Evolutionary conservation across 2,113 vertebrate genomes (phyloP).

Genomic region (Eurystomus gularis): DNA sequence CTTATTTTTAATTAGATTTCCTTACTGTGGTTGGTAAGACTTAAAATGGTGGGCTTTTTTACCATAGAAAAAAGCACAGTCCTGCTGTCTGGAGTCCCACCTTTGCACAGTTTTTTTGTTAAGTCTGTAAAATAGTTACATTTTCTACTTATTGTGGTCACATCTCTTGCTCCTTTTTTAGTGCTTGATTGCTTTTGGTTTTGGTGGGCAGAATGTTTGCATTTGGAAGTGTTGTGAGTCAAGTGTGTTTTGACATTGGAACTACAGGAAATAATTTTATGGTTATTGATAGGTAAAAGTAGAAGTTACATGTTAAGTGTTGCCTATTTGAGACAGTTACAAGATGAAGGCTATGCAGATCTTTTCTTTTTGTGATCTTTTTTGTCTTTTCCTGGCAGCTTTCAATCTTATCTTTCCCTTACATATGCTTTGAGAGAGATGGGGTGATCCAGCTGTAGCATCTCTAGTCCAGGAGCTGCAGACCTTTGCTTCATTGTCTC

Average conservation of each 20-base stretch:
- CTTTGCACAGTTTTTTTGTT: background rate
- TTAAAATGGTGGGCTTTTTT: background rate
- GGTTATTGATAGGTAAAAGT: background rate
- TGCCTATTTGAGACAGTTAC: background rate
- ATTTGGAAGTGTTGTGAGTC: background rate
- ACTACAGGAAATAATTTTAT: background rate
- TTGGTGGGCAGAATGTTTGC: background rate
- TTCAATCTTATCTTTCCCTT: background rate
- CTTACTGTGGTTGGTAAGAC: background rate
- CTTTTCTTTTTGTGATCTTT: background rate
- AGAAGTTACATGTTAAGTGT: background rate
- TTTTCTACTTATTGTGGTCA: background rate
- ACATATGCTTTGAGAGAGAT: background rate
- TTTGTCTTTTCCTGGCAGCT: background rate
- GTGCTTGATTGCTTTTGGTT: fast-evolving
- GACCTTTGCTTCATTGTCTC: background rate
- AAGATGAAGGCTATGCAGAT: background rate
- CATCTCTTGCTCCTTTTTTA: background rate
- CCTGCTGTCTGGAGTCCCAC: background rate
- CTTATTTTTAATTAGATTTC: slow-evolving; percentile 8
- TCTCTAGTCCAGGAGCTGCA: background rate
- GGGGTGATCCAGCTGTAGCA: background rate
- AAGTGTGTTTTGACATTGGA: background rate
- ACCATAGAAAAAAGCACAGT: background rate
- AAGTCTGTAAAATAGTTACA: background rate